These are phyloP conservation scores for Steinernema khuongi DNA, from an alignment of 1,140 invertebrate genomes.

Conservation along the genomic window DNA sequence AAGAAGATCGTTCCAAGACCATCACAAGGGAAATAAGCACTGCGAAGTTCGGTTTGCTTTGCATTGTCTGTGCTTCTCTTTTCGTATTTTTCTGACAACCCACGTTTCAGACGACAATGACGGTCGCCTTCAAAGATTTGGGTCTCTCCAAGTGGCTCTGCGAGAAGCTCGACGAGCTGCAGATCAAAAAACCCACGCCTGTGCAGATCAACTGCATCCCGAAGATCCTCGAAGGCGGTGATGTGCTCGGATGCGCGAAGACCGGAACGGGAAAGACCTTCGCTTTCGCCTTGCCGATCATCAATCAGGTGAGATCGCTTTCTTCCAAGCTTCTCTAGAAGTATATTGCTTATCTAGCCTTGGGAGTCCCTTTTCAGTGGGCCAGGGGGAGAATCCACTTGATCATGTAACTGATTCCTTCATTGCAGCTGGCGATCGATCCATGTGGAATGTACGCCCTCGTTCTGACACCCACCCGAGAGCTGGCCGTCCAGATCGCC, in stretches of 20 bases:
- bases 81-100: not conserved
- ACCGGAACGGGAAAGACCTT: slow-evolving; percentile 55
- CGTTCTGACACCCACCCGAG: slow-evolving; percentile 52
- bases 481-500: slow-evolving; percentile 57
- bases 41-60: not conserved
- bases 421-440: slow-evolving; percentile 41
- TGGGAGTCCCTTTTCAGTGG: not conserved
- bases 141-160: slow-evolving; percentile 30
- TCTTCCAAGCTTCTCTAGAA: not conserved
- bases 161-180: slow-evolving; percentile 27
- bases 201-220: slow-evolving; percentile 47
- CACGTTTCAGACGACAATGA: not conserved
- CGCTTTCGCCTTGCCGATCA: slow-evolving; percentile 56
- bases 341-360: slow-evolving; percentile 17
- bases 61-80: not conserved
- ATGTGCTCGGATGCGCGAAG: slow-evolving; percentile 55
- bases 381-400: not conserved
- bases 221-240: slow-evolving; percentile 43
- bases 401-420: not conserved
- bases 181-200: slow-evolving; percentile 30
- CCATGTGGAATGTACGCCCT: slow-evolving; percentile 54
- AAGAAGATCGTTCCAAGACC: too few species aligned
- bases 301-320: slow-evolving; percentile 40
- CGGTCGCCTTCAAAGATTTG: slow-evolving; percentile 22
- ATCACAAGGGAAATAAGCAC: not conserved